Percentiles rank a stretch among this genome's conserved stretches.
phyloP scores from a whole-genome alignment of 2,888 invertebrate species.

The Drosophila engyochracea region DNA sequence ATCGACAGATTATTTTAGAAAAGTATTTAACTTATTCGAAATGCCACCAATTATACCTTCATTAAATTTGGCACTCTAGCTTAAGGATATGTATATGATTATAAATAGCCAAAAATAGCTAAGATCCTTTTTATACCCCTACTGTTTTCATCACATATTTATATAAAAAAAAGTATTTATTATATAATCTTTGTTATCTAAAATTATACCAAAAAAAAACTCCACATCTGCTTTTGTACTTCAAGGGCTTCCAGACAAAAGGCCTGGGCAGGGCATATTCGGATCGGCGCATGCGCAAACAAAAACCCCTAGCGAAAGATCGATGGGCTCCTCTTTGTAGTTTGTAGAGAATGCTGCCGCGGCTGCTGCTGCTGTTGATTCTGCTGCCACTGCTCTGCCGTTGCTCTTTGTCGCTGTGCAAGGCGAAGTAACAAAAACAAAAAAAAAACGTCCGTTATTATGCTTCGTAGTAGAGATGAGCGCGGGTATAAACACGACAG shows the following conservation, averaged over 20 bases:
- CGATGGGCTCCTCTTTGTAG: conserved; percentile 54
- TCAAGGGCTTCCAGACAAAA: conserved; percentile 27
- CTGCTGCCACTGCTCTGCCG: conserved; percentile 18
- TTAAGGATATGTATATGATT: not conserved
- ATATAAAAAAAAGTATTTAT: not conserved
- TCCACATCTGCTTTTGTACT: not conserved
- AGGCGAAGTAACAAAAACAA: conserved; percentile 46
- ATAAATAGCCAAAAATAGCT: not conserved
- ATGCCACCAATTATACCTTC: not conserved
- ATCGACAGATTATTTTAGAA: not conserved
- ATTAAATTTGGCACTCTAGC: not conserved
- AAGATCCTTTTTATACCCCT: not conserved
- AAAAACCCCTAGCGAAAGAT: conserved; percentile 49
- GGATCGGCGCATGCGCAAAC: conserved; percentile 52
- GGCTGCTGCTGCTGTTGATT: conserved; percentile 8
- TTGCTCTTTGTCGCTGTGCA: conserved; percentile 34
- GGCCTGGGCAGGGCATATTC: conserved; percentile 47
- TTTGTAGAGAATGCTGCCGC: conserved; percentile 43
- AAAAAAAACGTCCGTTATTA: conserved; percentile 55
- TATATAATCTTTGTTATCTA: not conserved
- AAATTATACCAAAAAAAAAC: conserved; percentile 1
- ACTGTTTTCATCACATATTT: not conserved
- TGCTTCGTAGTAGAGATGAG: conserved; percentile 39
- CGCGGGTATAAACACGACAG: conserved; percentile 6
- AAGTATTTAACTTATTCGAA: not conserved